These are phyloP conservation scores for Ischnus inquisitorius DNA, from an alignment of 2,888 invertebrate genomes.

Conservation along the genomic window DNA sequence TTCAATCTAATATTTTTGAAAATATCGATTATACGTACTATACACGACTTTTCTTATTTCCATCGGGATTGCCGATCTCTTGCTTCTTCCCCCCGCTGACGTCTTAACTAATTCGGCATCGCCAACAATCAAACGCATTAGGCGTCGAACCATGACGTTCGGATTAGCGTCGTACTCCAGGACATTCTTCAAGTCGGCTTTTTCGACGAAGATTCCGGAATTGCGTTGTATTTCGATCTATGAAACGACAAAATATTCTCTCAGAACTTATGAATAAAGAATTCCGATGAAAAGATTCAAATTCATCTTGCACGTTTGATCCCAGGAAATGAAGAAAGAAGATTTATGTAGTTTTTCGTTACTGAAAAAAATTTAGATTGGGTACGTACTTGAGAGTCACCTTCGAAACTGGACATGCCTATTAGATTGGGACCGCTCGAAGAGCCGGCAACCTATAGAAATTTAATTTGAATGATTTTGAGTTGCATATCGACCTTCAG, in stretches of 20 bases:
- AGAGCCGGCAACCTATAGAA: constrained; percentile 16
- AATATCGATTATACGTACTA: background rate
- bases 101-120: background rate
- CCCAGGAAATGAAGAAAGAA: too few species aligned
- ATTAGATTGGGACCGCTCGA: too few species aligned
- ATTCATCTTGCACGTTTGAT: too few species aligned
- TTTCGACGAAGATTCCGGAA: constrained; percentile 6
- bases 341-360: background rate
- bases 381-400: constrained; percentile 22
- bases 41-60: background rate
- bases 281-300: too few species aligned
- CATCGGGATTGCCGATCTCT: background rate
- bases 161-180: constrained; percentile 7
- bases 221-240: constrained; percentile 7
- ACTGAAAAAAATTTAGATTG: background rate
- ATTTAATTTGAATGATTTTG: background rate
- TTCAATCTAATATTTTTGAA: too few species aligned
- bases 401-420: constrained; percentile 11
- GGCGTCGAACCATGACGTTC: background rate
- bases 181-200: constrained; percentile 10
- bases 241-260: background rate
- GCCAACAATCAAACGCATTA: constrained; percentile 13
- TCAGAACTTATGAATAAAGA: too few species aligned
- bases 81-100: constrained; percentile 9
- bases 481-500: background rate